Percentiles rank a stretch among this genome's conserved stretches.
Evolutionary conservation across 2,888 invertebrate species (phyloP).

Genomic region (Coelogynopora nodosa): DNA sequence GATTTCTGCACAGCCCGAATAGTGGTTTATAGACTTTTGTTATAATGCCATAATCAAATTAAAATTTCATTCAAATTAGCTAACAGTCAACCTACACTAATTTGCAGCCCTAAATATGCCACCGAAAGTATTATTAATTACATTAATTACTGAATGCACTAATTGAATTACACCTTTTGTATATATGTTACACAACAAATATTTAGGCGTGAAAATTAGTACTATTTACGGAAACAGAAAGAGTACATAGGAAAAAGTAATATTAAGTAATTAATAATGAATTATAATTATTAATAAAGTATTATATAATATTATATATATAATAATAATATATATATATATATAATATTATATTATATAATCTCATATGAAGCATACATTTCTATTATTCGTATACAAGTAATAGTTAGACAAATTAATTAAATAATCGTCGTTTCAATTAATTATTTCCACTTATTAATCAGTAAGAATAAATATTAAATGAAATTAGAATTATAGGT

Average conservation of each 20-base stretch:
- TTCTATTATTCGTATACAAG: not conserved
- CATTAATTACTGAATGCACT: not conserved
- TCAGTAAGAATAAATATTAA: not conserved
- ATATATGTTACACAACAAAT: not conserved
- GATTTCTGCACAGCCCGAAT: not conserved
- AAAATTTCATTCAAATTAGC: not conserved
- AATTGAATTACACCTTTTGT: not conserved
- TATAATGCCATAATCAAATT: not conserved
- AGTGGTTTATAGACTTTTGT: not conserved
- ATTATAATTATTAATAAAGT: not conserved
- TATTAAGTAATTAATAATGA: not conserved
- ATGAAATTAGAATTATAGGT: not conserved
- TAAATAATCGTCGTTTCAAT: not conserved
- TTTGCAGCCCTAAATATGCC: not conserved
- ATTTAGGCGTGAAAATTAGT: not conserved
- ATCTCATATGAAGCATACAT: not conserved
- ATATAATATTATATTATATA: too few relatives aligned
- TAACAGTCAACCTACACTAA: not conserved
- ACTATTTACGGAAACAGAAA: not conserved
- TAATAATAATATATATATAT: too few relatives aligned
- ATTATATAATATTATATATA: too few relatives aligned
- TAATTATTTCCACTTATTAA: not conserved
- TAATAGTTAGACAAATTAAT: not conserved
- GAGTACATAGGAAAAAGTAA: not conserved
- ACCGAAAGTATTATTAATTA: not conserved